phyloP scores from a whole-genome alignment of 2,113 vertebrate genomes.

The Pyrgilauda ruficollis region DNA sequence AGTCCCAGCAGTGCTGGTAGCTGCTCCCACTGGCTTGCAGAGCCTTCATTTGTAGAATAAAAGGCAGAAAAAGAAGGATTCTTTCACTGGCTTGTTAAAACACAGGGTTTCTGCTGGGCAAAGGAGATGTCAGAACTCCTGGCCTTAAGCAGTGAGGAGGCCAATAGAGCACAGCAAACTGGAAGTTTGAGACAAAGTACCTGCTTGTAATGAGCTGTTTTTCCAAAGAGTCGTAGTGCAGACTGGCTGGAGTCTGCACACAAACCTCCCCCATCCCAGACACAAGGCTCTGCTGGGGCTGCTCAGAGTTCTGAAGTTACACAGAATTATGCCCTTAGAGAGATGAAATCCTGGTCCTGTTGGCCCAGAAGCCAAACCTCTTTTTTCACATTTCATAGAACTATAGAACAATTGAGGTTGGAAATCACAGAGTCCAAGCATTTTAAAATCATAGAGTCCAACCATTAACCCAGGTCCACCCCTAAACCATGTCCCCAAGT shows the following conservation, averaged over 20 bases:
- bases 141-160: neutral
- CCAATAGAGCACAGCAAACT: neutral
- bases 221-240: neutral
- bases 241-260: constrained; percentile 27
- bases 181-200: neutral
- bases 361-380: neutral
- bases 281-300: neutral
- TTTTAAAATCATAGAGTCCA: neutral
- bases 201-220: neutral
- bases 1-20: neutral
- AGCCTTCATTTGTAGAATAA: neutral
- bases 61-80: neutral
- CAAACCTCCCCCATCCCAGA: neutral
- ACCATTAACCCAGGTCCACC: neutral
- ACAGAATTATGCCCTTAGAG: neutral
- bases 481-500: neutral
- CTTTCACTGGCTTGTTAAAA: neutral
- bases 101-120: neutral
- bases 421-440: neutral
- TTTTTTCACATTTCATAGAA: neutral
- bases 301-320: neutral
- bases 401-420: neutral
- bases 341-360: neutral
- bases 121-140: neutral
- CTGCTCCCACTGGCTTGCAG: neutral